Base-by-base conservation (phyloP, 2,888 invertebrate genomes). In the Pristionchus fissidentatus region DNA sequence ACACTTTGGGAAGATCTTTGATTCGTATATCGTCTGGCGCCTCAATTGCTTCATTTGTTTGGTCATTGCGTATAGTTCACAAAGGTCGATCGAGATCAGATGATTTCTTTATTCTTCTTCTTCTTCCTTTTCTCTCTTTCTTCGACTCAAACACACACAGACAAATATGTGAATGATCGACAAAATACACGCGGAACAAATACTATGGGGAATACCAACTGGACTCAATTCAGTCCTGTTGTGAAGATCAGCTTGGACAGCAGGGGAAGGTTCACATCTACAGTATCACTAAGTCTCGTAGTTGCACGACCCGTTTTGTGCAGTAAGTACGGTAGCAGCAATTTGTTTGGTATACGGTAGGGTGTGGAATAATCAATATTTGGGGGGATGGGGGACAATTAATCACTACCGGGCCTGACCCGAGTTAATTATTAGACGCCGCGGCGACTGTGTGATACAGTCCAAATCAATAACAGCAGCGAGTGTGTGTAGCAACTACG, bases 31-130 rank as follows among this genome's bases (percentile, higher is more conserved):
- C n/a, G n/a, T n/a, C n/a, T n/a, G n/a, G n/a, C n/a, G n/a, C 38
- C 66, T 66, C 66, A 35, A 66, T 66, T 66, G 29, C 66, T 38
- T 66, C n/a, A 66, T 38, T 66, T 66, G 66, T 66, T 66, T 66
- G 66, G 38, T 60, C 57, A 57, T n/a, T n/a, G n/a, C 66, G 66
- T 66, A 66, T 66, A 66, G 66, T 66, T 66, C 66, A 66, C 66
- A 66, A 66, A 66, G n/a, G n/a, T n/a, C n/a, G n/a, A n/a, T n/a
- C n/a, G 22, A 38, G 35, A 66, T 66, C 66, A 66, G 66, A 66
- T 66, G 66, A 66, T 66, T 66, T 38, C 66, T 66, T 66, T 66
- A 66, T 66, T 35, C 38, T n/a, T n/a, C n/a, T n/a, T n/a, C n/a
- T 1, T 8, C 38, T 15, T 19, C 38, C 35, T 66, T 19, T 38